Conservation (phyloP, 2,888 invertebrate species). For the Drepanosiphum platanoidis region DNA sequence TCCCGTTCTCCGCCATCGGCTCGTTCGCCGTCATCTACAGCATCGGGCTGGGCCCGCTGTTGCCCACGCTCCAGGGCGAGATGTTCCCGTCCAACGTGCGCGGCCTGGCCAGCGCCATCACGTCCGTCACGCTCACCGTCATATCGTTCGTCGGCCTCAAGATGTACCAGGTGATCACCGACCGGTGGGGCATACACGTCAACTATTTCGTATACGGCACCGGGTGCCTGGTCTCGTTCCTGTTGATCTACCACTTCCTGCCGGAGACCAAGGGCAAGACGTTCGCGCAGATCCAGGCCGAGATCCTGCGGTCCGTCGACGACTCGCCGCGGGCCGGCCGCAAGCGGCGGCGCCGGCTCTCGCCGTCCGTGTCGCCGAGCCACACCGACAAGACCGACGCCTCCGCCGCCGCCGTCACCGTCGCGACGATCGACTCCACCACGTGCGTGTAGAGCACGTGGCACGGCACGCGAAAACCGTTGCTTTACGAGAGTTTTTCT, state of each 20-base stretch:
- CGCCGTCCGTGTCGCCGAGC: background rate
- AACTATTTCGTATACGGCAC: constrained; percentile 75
- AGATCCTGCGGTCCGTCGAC: constrained; percentile 64
- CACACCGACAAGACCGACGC: too few species aligned
- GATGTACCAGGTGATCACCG: constrained; percentile 72
- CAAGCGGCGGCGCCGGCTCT: background rate
- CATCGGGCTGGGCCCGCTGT: constrained; percentile 72
- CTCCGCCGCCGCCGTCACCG: too few species aligned
- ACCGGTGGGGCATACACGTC: constrained; percentile 73
- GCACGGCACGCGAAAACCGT: too few species aligned
- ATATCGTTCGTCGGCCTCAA: constrained; percentile 73
- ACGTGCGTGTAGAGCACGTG: too few species aligned
- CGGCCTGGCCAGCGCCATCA: constrained; percentile 72
- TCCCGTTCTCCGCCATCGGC: constrained; percentile 67
- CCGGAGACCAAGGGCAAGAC: constrained; percentile 77
- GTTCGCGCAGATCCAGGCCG: constrained; percentile 75
- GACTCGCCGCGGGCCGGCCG: background rate
- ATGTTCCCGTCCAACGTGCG: constrained; percentile 75
- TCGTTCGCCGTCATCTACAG: constrained; percentile 72
- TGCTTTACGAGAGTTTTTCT: too few species aligned
- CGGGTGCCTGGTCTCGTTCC: constrained; percentile 69
- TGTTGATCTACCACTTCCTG: constrained; percentile 72
- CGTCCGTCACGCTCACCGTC: constrained; percentile 71
- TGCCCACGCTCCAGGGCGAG: constrained; percentile 75
- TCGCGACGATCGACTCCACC: too few species aligned